These are phyloP conservation scores for Sminthurides aquaticus DNA, from an alignment of 2,888 invertebrate species.

Conservation along the genomic window DNA sequence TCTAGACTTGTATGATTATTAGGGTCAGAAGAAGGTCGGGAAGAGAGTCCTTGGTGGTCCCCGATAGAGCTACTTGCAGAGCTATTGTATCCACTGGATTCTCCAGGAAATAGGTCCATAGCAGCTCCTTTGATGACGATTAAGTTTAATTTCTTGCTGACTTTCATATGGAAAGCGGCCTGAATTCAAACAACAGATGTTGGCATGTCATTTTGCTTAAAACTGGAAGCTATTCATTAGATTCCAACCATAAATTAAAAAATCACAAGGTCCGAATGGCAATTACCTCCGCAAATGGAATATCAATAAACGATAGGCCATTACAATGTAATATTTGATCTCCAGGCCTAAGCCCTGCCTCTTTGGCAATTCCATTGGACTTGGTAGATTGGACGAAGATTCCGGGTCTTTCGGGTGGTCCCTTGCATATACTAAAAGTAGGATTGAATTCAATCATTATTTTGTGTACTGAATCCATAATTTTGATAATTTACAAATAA, in stretches of 20 bases:
- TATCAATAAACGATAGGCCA: conserved; percentile 58
- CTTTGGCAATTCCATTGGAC: conserved; percentile 77
- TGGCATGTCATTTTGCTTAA: neutral
- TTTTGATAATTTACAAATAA: neutral
- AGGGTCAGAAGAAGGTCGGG: conserved; percentile 16
- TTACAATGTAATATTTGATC: conserved; percentile 89
- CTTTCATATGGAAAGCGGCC: conserved; percentile 75
- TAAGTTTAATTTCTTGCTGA: conserved; percentile 66
- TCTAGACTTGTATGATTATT: conserved; percentile 11
- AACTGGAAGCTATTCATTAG: too few relatives aligned
- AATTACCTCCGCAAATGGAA: conserved; percentile 74
- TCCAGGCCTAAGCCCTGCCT: conserved; percentile 78
- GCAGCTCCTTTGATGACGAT: conserved; percentile 70
- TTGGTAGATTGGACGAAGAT: conserved; percentile 85
- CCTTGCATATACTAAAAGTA: conserved; percentile 68
- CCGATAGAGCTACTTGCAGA: conserved; percentile 74
- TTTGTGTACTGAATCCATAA: too few relatives aligned
- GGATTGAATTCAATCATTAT: too few relatives aligned
- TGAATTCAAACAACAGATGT: conserved; percentile 44
- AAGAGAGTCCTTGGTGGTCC: conserved; percentile 48
- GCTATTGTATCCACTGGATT: conserved; percentile 75
- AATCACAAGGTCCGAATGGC: too few relatives aligned
- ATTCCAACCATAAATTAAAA: conserved; percentile 7
- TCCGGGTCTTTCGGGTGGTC: conserved; percentile 77
- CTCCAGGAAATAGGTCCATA: conserved; percentile 69